Conservation (phyloP, 2,888 invertebrate species). For the Zeuzera pyrina region DNA sequence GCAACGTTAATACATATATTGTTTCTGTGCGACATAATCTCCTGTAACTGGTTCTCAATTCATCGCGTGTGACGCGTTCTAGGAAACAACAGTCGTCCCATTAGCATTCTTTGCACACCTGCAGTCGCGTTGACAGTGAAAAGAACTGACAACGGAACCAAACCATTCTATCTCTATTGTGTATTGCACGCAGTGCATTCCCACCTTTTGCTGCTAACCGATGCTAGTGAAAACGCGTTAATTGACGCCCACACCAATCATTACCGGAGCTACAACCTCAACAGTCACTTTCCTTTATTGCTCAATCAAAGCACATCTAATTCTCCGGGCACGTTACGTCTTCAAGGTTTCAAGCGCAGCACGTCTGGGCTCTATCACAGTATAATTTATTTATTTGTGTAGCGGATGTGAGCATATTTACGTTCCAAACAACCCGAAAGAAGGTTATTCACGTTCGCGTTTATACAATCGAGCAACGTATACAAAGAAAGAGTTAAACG, state of each 20-base stretch:
- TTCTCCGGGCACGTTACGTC: constrained; percentile 27
- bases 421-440: constrained; percentile 50
- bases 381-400: constrained; percentile 52
- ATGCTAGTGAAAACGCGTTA: constrained; percentile 32
- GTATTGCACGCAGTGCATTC: constrained; percentile 31
- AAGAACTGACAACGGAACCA: constrained; percentile 19
- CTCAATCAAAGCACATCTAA: constrained; percentile 25
- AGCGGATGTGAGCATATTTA: constrained; percentile 50
- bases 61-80: constrained; percentile 58
- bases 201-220: constrained; percentile 28
- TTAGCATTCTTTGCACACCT: constrained; percentile 57
- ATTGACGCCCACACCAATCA: constrained; percentile 29
- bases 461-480: constrained; percentile 46
- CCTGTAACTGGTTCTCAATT: constrained; percentile 53
- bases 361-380: constrained; percentile 44
- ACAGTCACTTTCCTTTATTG: constrained; percentile 39
- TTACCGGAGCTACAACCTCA: constrained; percentile 23
- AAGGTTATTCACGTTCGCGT: constrained; percentile 50
- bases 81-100: constrained; percentile 64
- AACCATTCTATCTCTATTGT: constrained; percentile 37
- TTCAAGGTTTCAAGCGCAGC: constrained; percentile 36
- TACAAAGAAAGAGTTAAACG: constrained; percentile 56
- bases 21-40: constrained; percentile 55
- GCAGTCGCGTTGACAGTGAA: constrained; percentile 36
- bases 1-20: constrained; percentile 52